phyloP scores from a whole-genome alignment of 2,888 invertebrate species.

The Pemphredon lugubris region DNA sequence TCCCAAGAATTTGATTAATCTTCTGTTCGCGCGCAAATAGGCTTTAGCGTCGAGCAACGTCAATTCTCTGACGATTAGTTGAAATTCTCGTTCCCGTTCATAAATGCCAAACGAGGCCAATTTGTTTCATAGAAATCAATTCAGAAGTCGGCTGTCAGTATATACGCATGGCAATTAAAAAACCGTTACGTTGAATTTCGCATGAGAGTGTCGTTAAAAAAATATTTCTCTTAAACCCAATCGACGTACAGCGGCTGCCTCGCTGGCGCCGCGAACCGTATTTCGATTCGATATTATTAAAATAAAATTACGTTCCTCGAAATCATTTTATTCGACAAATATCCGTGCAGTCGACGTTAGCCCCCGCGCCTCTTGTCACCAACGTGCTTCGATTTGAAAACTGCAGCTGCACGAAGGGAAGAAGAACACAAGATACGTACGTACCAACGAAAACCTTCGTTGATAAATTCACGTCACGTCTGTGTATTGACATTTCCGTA shows the following conservation, averaged over 20 bases:
- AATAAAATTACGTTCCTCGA: too few species aligned
- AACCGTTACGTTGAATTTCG: conserved; percentile 18
- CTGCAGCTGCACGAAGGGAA: background rate
- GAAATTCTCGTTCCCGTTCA: too few species aligned
- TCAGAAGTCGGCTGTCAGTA: too few species aligned
- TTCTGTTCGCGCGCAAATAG: background rate
- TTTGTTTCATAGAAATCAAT: too few species aligned
- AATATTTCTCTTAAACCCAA: conserved; percentile 40
- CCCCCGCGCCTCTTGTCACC: conserved; percentile 29
- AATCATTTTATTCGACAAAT: conserved; percentile 13
- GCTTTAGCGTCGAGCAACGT: background rate
- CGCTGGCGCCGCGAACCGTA: too few species aligned
- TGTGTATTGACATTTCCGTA: conserved; percentile 31
- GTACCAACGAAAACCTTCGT: conserved; percentile 30
- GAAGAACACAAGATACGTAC: conserved; percentile 1
- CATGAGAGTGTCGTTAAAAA: conserved; percentile 33
- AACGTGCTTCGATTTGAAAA: conserved; percentile 38
- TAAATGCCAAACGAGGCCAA: too few species aligned
- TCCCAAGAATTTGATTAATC: background rate
- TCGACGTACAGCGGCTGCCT: conserved; percentile 26
- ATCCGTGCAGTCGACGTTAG: conserved; percentile 27
- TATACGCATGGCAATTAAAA: background rate
- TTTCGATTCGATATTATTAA: too few species aligned
- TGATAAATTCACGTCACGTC: conserved; percentile 43
- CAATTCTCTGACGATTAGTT: too few species aligned